Evolutionary conservation across 92 coral and sea anemone genomes (phyloP).

Genomic region (Paragorgia papillata): DNA sequence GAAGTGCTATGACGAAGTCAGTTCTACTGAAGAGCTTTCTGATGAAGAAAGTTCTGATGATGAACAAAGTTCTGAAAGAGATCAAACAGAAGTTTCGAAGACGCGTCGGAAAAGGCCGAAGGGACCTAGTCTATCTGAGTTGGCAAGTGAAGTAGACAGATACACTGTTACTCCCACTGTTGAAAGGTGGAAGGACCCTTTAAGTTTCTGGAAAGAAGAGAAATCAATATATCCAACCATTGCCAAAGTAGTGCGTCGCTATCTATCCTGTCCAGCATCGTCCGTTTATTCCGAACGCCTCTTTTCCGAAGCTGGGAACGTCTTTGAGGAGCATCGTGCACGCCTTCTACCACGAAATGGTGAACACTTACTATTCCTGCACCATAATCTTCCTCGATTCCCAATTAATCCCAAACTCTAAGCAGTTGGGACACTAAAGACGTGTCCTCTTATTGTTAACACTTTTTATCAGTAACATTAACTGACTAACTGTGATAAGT

Average conservation of each 20-base stretch:
- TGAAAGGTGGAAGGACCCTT: conserved; percentile 19
- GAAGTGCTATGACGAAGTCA: conserved; percentile 29
- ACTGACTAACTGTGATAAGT: too few relatives aligned
- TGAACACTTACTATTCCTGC: conserved; percentile 28
- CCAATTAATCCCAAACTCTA: conserved; percentile 9
- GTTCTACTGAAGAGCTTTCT: conserved; percentile 5
- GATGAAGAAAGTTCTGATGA: conserved; percentile 3
- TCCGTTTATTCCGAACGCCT: conserved; percentile 32
- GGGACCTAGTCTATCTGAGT: conserved; percentile 24
- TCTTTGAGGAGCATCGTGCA: conserved; percentile 37
- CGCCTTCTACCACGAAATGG: conserved; percentile 39
- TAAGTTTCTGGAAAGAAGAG: conserved; percentile 27
- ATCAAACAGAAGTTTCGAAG: conserved; percentile 19
- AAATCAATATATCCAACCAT: conserved; percentile 20
- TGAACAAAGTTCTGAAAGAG: conserved; percentile 22
- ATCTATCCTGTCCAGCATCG: conserved; percentile 37
- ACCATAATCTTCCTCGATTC: conserved; percentile 35
- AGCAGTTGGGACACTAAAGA: too few relatives aligned
- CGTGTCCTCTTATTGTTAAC: too few relatives aligned
- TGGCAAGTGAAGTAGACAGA: conserved; percentile 30
- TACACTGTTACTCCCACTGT: conserved; percentile 21
- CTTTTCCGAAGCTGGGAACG: conserved; percentile 38
- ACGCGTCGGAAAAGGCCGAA: conserved; percentile 9
- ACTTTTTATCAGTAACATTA: too few relatives aligned
- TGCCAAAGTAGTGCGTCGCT: conserved; percentile 33